Base-by-base conservation (phyloP, 64 coral and sea anemone genomes). In the Stichodactyla helianthus region DNA sequence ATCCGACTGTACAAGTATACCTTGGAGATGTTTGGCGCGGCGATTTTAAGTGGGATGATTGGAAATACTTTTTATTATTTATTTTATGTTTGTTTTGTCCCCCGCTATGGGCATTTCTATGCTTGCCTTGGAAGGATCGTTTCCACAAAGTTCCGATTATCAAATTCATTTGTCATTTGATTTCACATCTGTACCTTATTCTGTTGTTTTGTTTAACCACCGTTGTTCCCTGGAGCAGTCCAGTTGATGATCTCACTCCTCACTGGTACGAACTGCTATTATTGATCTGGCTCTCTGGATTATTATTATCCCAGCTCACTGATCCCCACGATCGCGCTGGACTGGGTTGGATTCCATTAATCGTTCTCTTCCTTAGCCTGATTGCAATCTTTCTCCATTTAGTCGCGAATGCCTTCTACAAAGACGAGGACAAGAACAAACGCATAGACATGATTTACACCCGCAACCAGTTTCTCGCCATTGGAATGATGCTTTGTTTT, bases 401-500 rank as follows among this genome's bases (percentile, higher is more conserved):
- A 20, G 60, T 84, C 19, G 94, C 94, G 8, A 86, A 92, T 52
- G 94, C 91, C 62, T 84, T 97, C 50, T 68, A 97, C n/a, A 87
- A 55, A 10, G 57, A 97, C 4, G 79, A 55, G 2, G 27, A 92
- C 20, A 16, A 58, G 3, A 79, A 88, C 15, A 83, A 84, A 2
- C 88, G 91, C 5, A 83, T 87, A 2, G 82, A 88, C 63, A 77
- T 97, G 50, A 86, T 97, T 10, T 97, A 97, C 74, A 64, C 94
- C 50, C 94, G 94, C 5, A 97, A 97, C 25, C 97, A 99, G 51
- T 84, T 99, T 2, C 89, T 95, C 17, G 97, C 97, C 7, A 82
- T 88, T 67, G 83, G 89, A n/a, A 99, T 99, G 97, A 95, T 99
- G 89, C 91, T 99, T 62, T 95, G 93, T 54, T 99, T 99, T 31